phyloP scores from a whole-genome alignment of 2,797 vertebrate species.

The Semotilus atromaculatus region DNA sequence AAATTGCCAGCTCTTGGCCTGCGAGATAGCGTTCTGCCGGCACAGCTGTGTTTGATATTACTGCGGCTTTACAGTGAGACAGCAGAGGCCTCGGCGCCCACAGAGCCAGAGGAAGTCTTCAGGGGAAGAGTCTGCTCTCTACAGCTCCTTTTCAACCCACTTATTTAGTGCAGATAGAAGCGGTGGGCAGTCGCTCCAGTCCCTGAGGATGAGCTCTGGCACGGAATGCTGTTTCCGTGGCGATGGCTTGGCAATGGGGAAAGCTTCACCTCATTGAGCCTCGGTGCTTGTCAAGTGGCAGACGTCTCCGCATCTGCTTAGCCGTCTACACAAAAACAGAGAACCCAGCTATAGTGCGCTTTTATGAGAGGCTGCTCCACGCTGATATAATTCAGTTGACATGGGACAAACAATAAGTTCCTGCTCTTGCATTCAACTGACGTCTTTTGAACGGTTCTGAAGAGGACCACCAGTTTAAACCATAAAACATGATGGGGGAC shows the following conservation, averaged over 20 bases:
- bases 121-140: constrained; percentile 24
- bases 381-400: constrained; percentile 42
- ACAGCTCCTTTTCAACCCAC: constrained; percentile 24
- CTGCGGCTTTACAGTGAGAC: constrained; percentile 37
- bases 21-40: constrained; percentile 24
- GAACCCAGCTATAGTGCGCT: not conserved
- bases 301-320: constrained; percentile 48
- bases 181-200: constrained; percentile 23
- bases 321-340: constrained; percentile 12
- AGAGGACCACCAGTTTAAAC: constrained; percentile 17
- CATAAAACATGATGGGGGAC: constrained; percentile 25
- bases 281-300: constrained; percentile 40
- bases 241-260: constrained; percentile 41
- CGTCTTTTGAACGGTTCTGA: constrained; percentile 14
- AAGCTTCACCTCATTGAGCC: constrained; percentile 51
- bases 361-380: constrained; percentile 30
- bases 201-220: constrained; percentile 51
- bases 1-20: constrained; percentile 32
- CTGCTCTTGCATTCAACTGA: constrained; percentile 17
- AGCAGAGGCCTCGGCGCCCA: constrained; percentile 10
- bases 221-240: constrained; percentile 57
- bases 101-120: constrained; percentile 19
- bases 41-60: constrained; percentile 51
- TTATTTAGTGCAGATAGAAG: constrained; percentile 34
- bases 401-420: constrained; percentile 14